A percentile compares a stretch with the other conserved stretches of the same genome.
These are phyloP conservation scores for Scytalopus superciliaris DNA, from an alignment of 2,113 vertebrate genomes.

Conservation along the genomic window DNA sequence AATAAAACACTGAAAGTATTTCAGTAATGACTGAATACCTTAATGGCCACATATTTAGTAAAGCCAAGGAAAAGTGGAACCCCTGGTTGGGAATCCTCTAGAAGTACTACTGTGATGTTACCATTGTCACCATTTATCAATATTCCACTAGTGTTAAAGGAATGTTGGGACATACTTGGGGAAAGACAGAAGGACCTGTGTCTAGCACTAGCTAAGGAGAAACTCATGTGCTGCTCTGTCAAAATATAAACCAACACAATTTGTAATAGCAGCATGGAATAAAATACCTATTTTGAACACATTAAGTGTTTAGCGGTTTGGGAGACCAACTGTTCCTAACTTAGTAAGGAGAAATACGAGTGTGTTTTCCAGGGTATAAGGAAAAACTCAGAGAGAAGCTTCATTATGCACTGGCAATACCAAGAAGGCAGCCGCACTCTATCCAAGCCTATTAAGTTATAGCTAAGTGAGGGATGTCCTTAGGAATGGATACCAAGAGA, in stretches of 20 bases:
- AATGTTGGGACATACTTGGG: not conserved
- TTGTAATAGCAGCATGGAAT: not conserved
- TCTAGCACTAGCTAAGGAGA: not conserved
- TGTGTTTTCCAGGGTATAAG: not conserved
- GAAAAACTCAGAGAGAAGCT: not conserved
- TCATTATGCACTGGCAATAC: not conserved
- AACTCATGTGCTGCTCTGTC: not conserved
- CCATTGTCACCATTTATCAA: not conserved
- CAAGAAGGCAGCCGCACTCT: not conserved
- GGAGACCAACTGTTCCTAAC: not conserved
- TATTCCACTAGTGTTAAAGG: not conserved
- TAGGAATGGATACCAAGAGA: not conserved
- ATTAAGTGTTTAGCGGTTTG: not conserved
- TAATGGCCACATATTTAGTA: not conserved
- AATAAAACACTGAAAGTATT: not conserved
- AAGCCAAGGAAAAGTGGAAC: not conserved
- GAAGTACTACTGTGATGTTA: not conserved
- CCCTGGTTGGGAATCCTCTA: accelerated
- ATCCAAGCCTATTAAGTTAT: not conserved
- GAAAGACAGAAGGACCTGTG: not conserved
- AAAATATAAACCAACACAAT: not conserved
- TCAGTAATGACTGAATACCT: not conserved
- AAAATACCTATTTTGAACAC: not conserved
- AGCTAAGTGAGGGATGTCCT: not conserved
- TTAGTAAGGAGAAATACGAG: not conserved